A percentile compares a stretch with the other conserved stretches of the same genome.
These are phyloP conservation scores for Fringilla coelebs DNA, from an alignment of 2,797 vertebrate species.

Conservation along the genomic window DNA sequence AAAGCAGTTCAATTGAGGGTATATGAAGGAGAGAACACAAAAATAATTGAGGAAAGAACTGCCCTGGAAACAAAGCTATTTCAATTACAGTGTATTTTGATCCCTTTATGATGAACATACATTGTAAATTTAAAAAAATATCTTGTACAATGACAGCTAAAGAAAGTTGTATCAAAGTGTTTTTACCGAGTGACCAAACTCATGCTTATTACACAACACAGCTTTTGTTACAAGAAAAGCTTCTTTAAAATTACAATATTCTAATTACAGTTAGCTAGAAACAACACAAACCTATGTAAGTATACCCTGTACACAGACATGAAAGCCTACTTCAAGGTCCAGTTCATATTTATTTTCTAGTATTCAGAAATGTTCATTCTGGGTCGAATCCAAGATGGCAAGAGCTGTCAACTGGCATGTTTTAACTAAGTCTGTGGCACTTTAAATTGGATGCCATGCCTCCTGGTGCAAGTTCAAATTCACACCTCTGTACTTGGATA, in stretches of 20 bases:
- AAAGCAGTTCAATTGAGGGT: background rate
- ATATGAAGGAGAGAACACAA: background rate
- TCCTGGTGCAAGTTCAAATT: background rate
- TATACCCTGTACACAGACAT: background rate
- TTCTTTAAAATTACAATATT: background rate
- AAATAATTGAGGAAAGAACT: background rate
- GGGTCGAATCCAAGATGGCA: background rate
- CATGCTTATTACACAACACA: background rate
- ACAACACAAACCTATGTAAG: background rate
- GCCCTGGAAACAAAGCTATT: constrained; percentile 24
- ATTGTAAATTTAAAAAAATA: background rate
- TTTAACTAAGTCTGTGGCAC: background rate
- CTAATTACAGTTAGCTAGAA: background rate
- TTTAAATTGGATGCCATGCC: background rate
- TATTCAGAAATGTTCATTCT: background rate
- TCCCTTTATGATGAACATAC: background rate
- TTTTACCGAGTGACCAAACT: background rate
- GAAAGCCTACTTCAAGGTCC: background rate
- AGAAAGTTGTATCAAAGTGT: background rate
- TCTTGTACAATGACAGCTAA: background rate
- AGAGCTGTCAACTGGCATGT: background rate
- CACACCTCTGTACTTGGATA: fast-evolving
- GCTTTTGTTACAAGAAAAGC: background rate
- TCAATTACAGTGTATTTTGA: background rate
- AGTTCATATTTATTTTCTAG: background rate